These are phyloP conservation scores for Drosophila teissieri DNA, from an alignment of 1,140 invertebrate species.

Conservation along the genomic window DNA sequence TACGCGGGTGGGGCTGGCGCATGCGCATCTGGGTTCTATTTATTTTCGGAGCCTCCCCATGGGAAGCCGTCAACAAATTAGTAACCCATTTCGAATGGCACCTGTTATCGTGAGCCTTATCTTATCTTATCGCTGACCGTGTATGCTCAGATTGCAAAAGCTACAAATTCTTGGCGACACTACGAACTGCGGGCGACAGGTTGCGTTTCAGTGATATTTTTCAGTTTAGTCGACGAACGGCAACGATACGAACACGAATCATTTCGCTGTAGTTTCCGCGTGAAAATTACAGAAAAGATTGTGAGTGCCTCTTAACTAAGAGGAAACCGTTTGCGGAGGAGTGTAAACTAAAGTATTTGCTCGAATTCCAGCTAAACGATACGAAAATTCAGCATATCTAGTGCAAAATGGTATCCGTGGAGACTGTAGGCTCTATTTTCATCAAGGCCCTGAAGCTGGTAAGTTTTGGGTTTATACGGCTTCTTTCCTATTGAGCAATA, in stretches of 20 bases:
- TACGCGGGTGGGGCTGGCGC: conserved; percentile 38
- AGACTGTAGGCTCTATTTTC: conserved; percentile 90
- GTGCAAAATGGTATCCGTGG: conserved; percentile 89
- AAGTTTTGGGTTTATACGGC: conserved; percentile 76
- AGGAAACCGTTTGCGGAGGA: neutral
- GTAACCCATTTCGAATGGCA: conserved; percentile 67
- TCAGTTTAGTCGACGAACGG: conserved; percentile 70
- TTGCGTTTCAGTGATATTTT: conserved; percentile 42
- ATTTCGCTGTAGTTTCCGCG: conserved; percentile 40
- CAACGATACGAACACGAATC: conserved; percentile 66
- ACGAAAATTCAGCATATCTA: conserved; percentile 24
- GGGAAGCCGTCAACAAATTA: conserved; percentile 21
- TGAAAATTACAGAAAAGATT: conserved; percentile 50
- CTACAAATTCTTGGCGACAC: conserved; percentile 64
- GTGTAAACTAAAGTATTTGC: conserved; percentile 2
- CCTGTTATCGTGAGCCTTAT: conserved; percentile 55
- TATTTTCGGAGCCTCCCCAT: neutral
- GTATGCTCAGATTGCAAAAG: conserved; percentile 72
- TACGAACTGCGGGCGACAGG: conserved; percentile 17
- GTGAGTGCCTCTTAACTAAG: conserved; percentile 30
- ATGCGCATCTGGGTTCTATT: conserved; percentile 45
- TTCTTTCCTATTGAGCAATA: conserved; percentile 42
- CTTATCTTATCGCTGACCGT: conserved; percentile 66
- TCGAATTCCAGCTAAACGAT: conserved; percentile 24
- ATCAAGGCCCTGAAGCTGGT: conserved; percentile 92